Conservation (phyloP, 2,797 vertebrate genomes). For the Oreortyx pictus region DNA sequence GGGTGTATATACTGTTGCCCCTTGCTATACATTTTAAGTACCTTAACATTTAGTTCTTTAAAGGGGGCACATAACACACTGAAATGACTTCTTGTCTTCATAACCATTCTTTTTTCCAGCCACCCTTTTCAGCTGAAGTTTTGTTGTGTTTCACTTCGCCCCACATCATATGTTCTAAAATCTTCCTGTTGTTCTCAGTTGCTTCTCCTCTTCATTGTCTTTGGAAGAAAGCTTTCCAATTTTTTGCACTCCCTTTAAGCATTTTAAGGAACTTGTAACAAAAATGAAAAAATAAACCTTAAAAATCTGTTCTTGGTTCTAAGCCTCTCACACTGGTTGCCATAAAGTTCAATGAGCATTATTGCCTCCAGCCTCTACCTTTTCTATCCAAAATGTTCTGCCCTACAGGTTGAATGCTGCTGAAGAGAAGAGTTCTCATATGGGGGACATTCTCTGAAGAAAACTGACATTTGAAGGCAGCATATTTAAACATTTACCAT, state of each 20-base stretch:
- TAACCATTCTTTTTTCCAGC: neutral
- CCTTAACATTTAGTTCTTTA: neutral
- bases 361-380: slow-evolving; percentile 56
- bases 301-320: slow-evolving; percentile 56
- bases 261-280: slow-evolving; percentile 46
- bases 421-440: slow-evolving; percentile 47
- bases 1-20: neutral
- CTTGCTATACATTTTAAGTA: neutral
- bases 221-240: neutral
- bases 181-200: neutral
- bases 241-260: slow-evolving; percentile 27
- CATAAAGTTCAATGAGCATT: slow-evolving; percentile 53
- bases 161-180: neutral
- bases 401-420: slow-evolving; percentile 25
- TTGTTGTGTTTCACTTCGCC: neutral
- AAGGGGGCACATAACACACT: neutral
- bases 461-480: slow-evolving; percentile 62
- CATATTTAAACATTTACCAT: slow-evolving; percentile 69
- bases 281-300: slow-evolving; percentile 69
- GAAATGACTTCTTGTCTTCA: neutral
- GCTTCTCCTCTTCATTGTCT: slow-evolving; percentile 34
- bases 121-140: neutral
- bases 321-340: slow-evolving; percentile 21
- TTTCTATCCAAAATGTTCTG: slow-evolving; percentile 51
- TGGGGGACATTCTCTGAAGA: slow-evolving; percentile 57